Evolutionary conservation across 2,113 vertebrate species (phyloP).

Genomic region (Puma concolor): DNA sequence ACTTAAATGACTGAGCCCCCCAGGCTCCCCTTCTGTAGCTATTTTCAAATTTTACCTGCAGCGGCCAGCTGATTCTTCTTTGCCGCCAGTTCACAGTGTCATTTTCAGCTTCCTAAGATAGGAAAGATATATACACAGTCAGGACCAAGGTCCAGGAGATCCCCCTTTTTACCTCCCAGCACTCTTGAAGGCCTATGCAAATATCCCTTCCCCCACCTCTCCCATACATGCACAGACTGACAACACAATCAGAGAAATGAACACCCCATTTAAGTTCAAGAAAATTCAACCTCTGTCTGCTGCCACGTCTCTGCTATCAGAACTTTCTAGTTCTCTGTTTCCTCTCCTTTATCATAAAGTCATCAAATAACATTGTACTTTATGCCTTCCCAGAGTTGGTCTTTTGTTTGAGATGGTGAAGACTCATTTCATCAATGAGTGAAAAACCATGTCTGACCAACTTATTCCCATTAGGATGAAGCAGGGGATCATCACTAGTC

Average conservation of each 20-base stretch:
- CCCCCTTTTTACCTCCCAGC: not conserved
- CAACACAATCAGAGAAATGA: too few species aligned
- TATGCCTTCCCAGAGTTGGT: not conserved
- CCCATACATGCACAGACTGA: too few species aligned
- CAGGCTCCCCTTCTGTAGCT: slow-evolving; percentile 81
- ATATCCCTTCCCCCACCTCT: too few species aligned
- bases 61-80: slow-evolving; percentile 90
- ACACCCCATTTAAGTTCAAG: not conserved
- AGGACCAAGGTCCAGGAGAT: not conserved
- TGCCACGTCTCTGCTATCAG: not conserved
- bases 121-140: not conserved
- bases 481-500: too few species aligned
- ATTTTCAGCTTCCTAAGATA: slow-evolving; percentile 90
- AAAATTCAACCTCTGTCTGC: not conserved
- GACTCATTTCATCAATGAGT: not conserved
- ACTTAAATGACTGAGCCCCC: too few species aligned
- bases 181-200: not conserved
- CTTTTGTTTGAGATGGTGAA: not conserved
- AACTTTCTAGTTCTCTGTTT: not conserved
- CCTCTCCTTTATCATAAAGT: not conserved
- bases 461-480: not conserved
- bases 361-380: too few species aligned
- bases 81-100: slow-evolving; percentile 89
- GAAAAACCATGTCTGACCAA: not conserved
- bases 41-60: slow-evolving; percentile 89